These are phyloP conservation scores for Poecilia velifera DNA, from an alignment of 2,797 vertebrate genomes.

Conservation along the genomic window DNA sequence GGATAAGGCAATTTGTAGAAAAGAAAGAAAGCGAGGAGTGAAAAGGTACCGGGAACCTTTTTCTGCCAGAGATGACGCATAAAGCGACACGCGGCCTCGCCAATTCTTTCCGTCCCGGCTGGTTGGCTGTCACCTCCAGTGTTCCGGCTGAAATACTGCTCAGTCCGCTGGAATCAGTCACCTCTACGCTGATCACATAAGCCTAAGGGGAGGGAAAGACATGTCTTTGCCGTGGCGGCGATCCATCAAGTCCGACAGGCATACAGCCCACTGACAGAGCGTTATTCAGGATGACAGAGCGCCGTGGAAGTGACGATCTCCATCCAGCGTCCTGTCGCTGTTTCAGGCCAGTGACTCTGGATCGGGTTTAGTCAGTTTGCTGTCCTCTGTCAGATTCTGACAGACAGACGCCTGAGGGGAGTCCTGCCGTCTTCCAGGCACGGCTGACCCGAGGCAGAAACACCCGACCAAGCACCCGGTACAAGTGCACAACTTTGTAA, in stretches of 20 bases:
- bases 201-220: conserved; percentile 50
- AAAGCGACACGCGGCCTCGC: not conserved
- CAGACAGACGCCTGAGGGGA: conserved; percentile 17
- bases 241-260: conserved; percentile 62
- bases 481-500: not conserved
- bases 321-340: conserved; percentile 47
- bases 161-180: conserved; percentile 37
- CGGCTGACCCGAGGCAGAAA: conserved; percentile 12
- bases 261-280: conserved; percentile 49
- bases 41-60: not conserved
- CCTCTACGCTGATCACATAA: conserved; percentile 45
- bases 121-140: conserved; percentile 25
- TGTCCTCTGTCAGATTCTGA: conserved; percentile 48
- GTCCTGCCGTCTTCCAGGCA: conserved; percentile 12
- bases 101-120: not conserved
- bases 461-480: conserved; percentile 18
- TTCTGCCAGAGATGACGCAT: not conserved
- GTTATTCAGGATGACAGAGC: conserved; percentile 65
- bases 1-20: conserved; percentile 2
- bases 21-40: not conserved
- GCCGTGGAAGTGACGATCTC: conserved; percentile 55
- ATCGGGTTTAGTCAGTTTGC: conserved; percentile 46
- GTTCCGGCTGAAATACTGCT: conserved; percentile 27
- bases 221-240: conserved; percentile 39
- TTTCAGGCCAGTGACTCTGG: conserved; percentile 47